Conservation (phyloP, 2,888 invertebrate species). For the Gnatocerus cornutus region DNA sequence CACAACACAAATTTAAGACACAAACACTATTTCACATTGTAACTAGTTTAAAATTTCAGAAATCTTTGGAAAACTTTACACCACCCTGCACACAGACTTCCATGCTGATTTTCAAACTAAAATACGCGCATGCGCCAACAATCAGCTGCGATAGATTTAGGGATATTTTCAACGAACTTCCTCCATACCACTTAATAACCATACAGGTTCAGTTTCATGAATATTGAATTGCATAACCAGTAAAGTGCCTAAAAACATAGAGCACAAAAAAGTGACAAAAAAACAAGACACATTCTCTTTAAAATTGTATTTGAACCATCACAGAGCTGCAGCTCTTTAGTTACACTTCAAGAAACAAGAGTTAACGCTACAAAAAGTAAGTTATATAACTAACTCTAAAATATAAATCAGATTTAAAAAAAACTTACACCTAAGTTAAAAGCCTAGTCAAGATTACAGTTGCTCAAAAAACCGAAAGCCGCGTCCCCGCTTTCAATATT, state of each 20-base stretch:
- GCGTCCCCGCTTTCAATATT: too few relatives aligned
- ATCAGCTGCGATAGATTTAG: slow-evolving; percentile 38
- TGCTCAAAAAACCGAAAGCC: too few relatives aligned
- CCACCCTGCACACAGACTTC: slow-evolving; percentile 67
- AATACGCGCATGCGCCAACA: slow-evolving; percentile 64
- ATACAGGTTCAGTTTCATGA: neutral
- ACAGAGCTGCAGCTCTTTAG: neutral
- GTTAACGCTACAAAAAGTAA: neutral
- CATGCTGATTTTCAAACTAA: slow-evolving; percentile 68
- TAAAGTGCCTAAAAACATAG: too few relatives aligned
- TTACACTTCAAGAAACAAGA: slow-evolving; percentile 6
- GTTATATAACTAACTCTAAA: neutral
- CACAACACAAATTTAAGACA: slow-evolving; percentile 45
- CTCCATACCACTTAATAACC: slow-evolving; percentile 8
- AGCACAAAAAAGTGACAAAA: too few relatives aligned
- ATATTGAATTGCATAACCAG: neutral
- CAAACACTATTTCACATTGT: slow-evolving; percentile 49
- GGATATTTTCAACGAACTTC: neutral
- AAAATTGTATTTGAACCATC: slow-evolving; percentile 1
- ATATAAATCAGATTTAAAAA: neutral
- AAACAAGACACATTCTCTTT: neutral
- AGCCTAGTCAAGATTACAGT: too few relatives aligned
- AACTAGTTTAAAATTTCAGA: slow-evolving; percentile 51
- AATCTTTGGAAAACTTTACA: slow-evolving; percentile 62
- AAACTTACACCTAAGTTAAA: too few relatives aligned